Evolutionary conservation across 1,140 invertebrate genomes (phyloP), one percentile per base, ranked within the genome.

Genomic region (Hyphantria cunea): DNA sequence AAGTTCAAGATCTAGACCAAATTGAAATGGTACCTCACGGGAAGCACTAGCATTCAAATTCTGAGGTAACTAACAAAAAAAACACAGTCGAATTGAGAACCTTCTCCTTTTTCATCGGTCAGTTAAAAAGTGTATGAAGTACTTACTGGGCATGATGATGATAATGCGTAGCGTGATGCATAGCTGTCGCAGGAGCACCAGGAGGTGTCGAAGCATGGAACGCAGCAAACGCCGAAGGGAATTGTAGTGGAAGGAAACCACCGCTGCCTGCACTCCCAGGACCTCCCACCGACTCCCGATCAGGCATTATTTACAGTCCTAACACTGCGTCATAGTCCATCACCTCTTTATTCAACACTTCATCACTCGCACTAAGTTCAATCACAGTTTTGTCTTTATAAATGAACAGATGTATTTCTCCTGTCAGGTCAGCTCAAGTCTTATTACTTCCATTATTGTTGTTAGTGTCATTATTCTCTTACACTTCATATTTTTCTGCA

Each of bases 151-250:
- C 88, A 74, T 90, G 88, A 68, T 90, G 87, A 66, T 90, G 86
- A 54, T 89, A 89, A 55, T 90, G 86, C 15, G 82, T 80, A 6
- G 86, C 85, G 80, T 89, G 86, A 67, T 90, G 88, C 84, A 88
- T 88, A 3, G 84, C 82, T 55, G 82, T 68, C 0, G 84, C 64
- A 6, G 81, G 78, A n/a, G 84, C 77, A 9, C 84, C 81, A 31
- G 88, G 84, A 7, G 84, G 82, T 32, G 89, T 86, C 25, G 94
- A 91, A 62, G 91, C 92, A 76, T 91, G 92, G 67, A 93, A 92
- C 41, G 91, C 92, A 68, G 92, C 92, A 80, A 93, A 94, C 67
- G 92, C 93, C 70, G 93, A 93, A n/a, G 93, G 92, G 76, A 93
- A 93, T 80, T 93, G 93, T 74, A 93, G 86, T 64, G 93, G 93